Conservation (phyloP, 1,140 invertebrate genomes). For the Popillia japonica region DNA sequence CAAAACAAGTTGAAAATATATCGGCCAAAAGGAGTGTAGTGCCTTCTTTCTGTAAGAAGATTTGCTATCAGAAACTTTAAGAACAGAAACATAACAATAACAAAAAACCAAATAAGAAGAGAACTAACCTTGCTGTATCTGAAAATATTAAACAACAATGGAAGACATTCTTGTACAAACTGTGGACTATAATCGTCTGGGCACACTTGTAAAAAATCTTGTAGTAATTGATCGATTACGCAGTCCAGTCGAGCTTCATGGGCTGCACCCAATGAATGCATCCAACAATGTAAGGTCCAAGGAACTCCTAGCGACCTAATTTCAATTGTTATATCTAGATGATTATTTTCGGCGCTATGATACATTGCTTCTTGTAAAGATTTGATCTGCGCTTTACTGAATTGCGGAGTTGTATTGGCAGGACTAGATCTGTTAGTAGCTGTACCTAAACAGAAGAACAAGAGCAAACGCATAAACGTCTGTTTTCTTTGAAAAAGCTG, state of each 20-base stretch:
- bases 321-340: slow-evolving; percentile 87
- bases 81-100: not conserved
- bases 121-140: slow-evolving; percentile 82
- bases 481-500: no score
- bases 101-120: not conserved
- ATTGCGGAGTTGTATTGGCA: slow-evolving; percentile 62
- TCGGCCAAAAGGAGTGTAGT: slow-evolving; percentile 86
- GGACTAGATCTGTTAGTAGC: slow-evolving; percentile 47
- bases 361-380: slow-evolving; percentile 92
- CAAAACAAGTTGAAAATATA: slow-evolving; percentile 89
- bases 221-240: slow-evolving; percentile 88
- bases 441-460: slow-evolving; percentile 32
- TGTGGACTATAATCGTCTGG: slow-evolving; percentile 86
- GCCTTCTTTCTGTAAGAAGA: slow-evolving; percentile 78
- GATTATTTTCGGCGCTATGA: slow-evolving; percentile 88
- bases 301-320: slow-evolving; percentile 82
- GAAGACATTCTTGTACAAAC: slow-evolving; percentile 89
- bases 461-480: no score
- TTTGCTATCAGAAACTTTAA: slow-evolving; percentile 22
- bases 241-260: slow-evolving; percentile 82
- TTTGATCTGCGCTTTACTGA: slow-evolving; percentile 85
- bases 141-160: slow-evolving; percentile 89
- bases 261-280: slow-evolving; percentile 84
- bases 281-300: slow-evolving; percentile 92
- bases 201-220: slow-evolving; percentile 89